These are phyloP conservation scores for Sebastes trivittatus DNA, from an alignment of 2,797 vertebrate species.

Conservation along the genomic window DNA sequence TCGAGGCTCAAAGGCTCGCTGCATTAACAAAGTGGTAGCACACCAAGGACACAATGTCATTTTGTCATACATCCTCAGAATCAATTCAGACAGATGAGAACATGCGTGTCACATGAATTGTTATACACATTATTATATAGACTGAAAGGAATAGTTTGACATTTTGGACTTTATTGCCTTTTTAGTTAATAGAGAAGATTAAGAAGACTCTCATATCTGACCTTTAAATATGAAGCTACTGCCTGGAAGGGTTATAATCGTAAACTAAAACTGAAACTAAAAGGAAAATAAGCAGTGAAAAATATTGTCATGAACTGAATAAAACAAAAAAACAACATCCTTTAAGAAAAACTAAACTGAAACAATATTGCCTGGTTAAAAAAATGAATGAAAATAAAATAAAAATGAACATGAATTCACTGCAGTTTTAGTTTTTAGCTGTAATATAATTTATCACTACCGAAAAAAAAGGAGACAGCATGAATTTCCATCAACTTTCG, in stretches of 20 bases:
- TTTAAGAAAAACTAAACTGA: background rate
- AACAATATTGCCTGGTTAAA: background rate
- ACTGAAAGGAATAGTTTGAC: conserved; percentile 8
- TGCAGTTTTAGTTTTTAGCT: background rate
- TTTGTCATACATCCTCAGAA: conserved; percentile 44
- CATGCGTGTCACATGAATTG: conserved; percentile 14
- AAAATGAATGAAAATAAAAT: background rate
- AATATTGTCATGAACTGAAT: background rate
- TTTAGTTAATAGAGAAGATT: background rate
- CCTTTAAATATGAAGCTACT: background rate
- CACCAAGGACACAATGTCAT: conserved; percentile 64
- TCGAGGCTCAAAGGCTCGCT: conserved; percentile 34
- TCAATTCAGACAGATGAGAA: conserved; percentile 20
- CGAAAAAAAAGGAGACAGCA: background rate
- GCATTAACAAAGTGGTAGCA: conserved; percentile 37
- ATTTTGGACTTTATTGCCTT: background rate
- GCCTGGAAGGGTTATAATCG: background rate
- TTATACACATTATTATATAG: background rate
- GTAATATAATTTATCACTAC: background rate
- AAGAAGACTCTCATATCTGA: background rate
- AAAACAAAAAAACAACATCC: background rate
- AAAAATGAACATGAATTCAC: background rate
- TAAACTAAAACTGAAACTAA: background rate
- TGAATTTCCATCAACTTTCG: background rate
- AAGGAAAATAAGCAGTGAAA: background rate